Conservation (phyloP, 2,113 vertebrate genomes). For the Clarias gariepinus region DNA sequence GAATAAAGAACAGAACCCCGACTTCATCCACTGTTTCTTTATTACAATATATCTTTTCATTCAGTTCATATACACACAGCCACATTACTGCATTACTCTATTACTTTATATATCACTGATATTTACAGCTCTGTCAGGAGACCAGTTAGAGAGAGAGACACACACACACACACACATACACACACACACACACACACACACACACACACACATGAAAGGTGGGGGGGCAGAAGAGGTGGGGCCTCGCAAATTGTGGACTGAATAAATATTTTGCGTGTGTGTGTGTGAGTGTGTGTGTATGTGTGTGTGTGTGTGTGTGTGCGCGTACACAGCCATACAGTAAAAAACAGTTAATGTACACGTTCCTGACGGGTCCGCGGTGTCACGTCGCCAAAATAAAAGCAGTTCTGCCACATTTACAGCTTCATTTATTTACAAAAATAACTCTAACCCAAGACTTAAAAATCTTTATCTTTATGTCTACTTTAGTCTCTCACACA, state of each 20-base stretch:
- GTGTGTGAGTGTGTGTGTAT: no score
- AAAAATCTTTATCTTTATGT: not conserved
- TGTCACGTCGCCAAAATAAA: not conserved
- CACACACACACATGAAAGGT: not conserved
- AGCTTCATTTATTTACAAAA: not conserved
- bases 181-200: not conserved
- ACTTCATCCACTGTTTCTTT: conserved; percentile 51
- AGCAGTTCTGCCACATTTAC: not conserved
- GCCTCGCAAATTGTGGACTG: not conserved
- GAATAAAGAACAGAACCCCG: not conserved
- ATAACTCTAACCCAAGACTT: not conserved
- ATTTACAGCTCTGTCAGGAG: conserved; percentile 51
- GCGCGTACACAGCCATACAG: not conserved
- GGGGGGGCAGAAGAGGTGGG: not conserved
- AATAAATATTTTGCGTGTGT: conserved; percentile 9
- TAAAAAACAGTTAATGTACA: not conserved
- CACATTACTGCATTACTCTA: conserved; percentile 39
- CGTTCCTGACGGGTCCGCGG: not conserved
- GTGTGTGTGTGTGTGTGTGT: not conserved
- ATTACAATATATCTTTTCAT: conserved; percentile 52
- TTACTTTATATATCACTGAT: conserved; percentile 30
- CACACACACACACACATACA: conserved; percentile 15
- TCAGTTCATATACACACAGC: conserved; percentile 52
- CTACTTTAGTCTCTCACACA: not conserved
- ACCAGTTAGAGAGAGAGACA: conserved; percentile 36